phyloP scores from a whole-genome alignment of 2,113 vertebrate genomes.

The Coracopsis vasa region DNA sequence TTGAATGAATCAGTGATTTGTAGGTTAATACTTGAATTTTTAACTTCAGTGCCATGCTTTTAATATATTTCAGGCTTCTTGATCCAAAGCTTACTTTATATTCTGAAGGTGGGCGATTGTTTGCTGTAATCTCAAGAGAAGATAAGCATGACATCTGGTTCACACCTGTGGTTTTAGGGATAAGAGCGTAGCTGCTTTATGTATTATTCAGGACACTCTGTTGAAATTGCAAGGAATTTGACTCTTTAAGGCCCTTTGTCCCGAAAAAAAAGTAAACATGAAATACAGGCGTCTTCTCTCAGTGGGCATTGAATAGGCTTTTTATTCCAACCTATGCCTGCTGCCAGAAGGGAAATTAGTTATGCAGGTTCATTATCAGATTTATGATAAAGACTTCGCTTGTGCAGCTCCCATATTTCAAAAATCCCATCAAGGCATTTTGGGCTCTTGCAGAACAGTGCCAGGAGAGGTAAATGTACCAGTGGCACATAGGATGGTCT shows the following conservation, averaged over 20 bases:
- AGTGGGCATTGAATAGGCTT: conserved; percentile 5
- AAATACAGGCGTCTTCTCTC: conserved; percentile 29
- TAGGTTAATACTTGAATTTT: conserved; percentile 75
- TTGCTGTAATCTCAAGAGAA: conserved; percentile 74
- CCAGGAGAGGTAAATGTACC: background rate
- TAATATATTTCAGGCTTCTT: conserved; percentile 70
- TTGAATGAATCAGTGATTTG: conserved; percentile 73
- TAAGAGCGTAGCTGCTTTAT: conserved; percentile 59
- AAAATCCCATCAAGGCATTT: background rate
- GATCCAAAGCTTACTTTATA: conserved; percentile 69
- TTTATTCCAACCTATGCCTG: conserved; percentile 12
- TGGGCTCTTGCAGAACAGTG: background rate
- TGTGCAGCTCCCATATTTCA: conserved; percentile 11
- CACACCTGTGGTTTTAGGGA: conserved; percentile 74
- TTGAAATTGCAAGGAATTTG: conserved; percentile 37
- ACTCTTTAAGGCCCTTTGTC: conserved; percentile 49
- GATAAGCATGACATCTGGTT: conserved; percentile 75
- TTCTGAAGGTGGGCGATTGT: conserved; percentile 64
- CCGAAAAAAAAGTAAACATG: conserved; percentile 39
- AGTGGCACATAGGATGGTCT: accelerated
- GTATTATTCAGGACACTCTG: conserved; percentile 53
- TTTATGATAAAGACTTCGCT: conserved; percentile 31
- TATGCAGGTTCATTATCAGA: conserved; percentile 45
- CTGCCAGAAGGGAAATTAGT: conserved; percentile 26
- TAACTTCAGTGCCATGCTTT: conserved; percentile 62